Base-by-base conservation (phyloP, 1,140 invertebrate species). In the Euglossa dilemma region DNA sequence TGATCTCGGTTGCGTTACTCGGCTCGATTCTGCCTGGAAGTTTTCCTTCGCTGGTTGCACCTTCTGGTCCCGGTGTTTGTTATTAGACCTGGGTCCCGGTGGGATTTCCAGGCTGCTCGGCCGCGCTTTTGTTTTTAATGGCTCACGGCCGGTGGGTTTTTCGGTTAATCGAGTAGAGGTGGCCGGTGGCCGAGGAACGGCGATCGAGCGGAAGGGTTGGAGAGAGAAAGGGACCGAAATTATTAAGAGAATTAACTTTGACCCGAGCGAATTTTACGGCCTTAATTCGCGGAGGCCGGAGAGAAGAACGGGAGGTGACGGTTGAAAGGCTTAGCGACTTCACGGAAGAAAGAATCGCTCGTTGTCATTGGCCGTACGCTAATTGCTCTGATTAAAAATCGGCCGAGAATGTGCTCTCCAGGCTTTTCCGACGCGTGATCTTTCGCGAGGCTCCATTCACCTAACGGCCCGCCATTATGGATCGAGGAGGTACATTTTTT, bases 171-270 rank as follows among this genome's bases (percentile, higher is more conserved):
- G 23, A 76, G 28, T 52, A 76, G 25, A 25, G 25, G 12, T 7
- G n/a, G n/a, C 43, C 45, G 52, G 36, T 36, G 36, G 36, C 36
- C 36, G 36, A 50, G 20, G 9, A n/a, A 28, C 0, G n/a, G 25
- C 50, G 25, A 28, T 20, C 73, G 25, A 76, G 11, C 47, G 12
- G 25, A 52, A 52, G 20, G 28, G 12, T 20, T 76, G 20, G 11
- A 25, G 43, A 64, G 11, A 25, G 43, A 64, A 76, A 66, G 47
- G 12, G 66, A 25, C 18, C 2, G 7, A 64, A 64, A 47, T 76
- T 76, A 66, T 76, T 66, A 76, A 52, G 20, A 23, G 14, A 76
- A 66, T 76, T 76, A 76, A 76, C 25, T 36, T 76, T 47, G 61
- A 52, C 25, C 28, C 47, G 12, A 23, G 6, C 14, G 25, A 11